Percentiles rank a stretch among this genome's conserved stretches.
phyloP scores from a whole-genome alignment of 2,797 vertebrate species.

The Sebastes kiyomatsui region DNA sequence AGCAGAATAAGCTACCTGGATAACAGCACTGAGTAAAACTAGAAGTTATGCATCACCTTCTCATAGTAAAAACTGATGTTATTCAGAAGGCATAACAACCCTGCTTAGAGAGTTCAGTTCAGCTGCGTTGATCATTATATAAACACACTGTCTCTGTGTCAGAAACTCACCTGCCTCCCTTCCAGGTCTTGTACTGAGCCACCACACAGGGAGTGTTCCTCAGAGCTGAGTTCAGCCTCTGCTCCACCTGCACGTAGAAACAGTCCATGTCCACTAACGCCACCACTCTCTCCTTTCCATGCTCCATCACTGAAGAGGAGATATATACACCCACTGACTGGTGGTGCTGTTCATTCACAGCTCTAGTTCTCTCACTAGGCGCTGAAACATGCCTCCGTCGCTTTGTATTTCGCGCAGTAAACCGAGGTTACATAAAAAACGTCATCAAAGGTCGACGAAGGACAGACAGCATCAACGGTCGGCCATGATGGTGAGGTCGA shows the following conservation, averaged over 20 bases:
- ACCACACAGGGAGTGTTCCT: conserved; percentile 90
- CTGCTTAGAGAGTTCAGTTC: neutral
- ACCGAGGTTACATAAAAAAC: neutral
- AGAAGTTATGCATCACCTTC: neutral
- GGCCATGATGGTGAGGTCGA: too few species aligned
- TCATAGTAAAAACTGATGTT: neutral
- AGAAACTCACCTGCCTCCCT: conserved; percentile 90
- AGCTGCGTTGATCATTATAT: conserved; percentile 2
- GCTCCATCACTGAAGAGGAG: conserved; percentile 72
- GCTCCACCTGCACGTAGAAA: conserved; percentile 96
- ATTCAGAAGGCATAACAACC: neutral
- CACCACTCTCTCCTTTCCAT: conserved; percentile 88
- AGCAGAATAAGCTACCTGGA: too few species aligned
- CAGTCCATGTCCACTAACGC: conserved; percentile 96
- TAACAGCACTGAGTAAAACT: too few species aligned
- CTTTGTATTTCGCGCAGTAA: conserved; percentile 26
- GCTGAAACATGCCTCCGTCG: neutral
- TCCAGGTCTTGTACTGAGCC: conserved; percentile 94
- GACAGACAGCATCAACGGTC: too few species aligned
- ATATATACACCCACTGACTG: neutral
- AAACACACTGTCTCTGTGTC: neutral
- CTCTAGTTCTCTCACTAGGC: accelerated
- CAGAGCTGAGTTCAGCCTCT: conserved; percentile 87
- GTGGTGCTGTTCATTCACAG: neutral
- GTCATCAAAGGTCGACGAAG: conserved; percentile 67